Evolutionary conservation across 2,113 vertebrate genomes (phyloP), one percentile per base, ranked within the genome.

Genomic region (Tiliqua scincoides): DNA sequence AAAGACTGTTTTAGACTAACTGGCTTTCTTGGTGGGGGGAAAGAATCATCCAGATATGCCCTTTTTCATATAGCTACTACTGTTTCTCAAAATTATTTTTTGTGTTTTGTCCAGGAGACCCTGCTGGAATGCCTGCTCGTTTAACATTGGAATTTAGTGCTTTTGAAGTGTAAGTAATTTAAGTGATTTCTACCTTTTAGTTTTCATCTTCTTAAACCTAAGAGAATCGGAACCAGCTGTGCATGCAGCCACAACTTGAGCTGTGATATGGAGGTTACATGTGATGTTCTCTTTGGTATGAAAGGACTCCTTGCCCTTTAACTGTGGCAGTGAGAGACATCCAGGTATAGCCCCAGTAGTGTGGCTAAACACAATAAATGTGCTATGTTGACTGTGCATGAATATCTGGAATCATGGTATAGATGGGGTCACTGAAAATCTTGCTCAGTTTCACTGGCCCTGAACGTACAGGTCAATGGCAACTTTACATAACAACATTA

Each of bases 131-230:
- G 86, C 99, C 99, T 21, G 97, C 98, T 90, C 98, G 99, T 21
- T 89, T 99, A 83, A 99, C 98, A 0, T 89, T 99, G 96, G 99
- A 99, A 95, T 99, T 98, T 85, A 99, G 98, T 91, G 98, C 99
- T 83, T 99, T 99, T 97, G 98, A 99, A 91, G 95, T 94, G 99
- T 99, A 93, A 98, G 98, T 98, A 94, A 20, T 0, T 54, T 3
- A 59, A 23, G 67, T 74, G n/a, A 2, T 83, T 93, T 80, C 54
- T 32, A 7, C 32, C 2, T 32, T 63, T 74, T 54, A 32, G 27
- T 63, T 11, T 21, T 20, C n/a, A 20, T 32, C 14, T 25, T 30
- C 1, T 76, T 17, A 9, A 48, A 37, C 17, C 30, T 79, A n/a
- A 43, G 25, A 11, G 30, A 35, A 37, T 52, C 63, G 2, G 10